Evolutionary conservation across 1,140 invertebrate genomes (phyloP).

Genomic region (Lamellibrachia luymesi): DNA sequence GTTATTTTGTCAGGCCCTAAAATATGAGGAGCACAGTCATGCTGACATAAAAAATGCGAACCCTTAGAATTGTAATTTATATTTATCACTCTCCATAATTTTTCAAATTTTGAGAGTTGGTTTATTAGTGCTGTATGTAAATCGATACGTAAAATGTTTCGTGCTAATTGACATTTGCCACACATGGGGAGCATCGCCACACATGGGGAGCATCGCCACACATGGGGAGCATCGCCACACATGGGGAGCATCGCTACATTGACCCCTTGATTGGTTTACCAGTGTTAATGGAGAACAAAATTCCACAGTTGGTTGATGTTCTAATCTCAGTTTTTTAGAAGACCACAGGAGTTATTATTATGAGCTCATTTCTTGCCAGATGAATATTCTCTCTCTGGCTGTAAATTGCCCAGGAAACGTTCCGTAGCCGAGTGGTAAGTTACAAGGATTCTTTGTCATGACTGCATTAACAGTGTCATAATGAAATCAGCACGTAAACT

Average conservation of each 20-base stretch:
- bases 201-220: neutral
- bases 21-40: neutral
- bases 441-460: neutral
- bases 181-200: neutral
- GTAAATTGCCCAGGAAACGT: neutral
- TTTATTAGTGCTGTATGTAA: neutral
- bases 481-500: neutral
- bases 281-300: too few species aligned
- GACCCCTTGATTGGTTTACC: too few species aligned
- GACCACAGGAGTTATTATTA: neutral
- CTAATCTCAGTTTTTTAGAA: neutral
- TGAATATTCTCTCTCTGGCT: neutral
- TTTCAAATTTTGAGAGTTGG: neutral
- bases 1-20: neutral
- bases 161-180: neutral
- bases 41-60: neutral
- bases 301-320: neutral
- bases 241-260: too few species aligned
- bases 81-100: neutral
- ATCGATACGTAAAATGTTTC: neutral
- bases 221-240: neutral
- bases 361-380: neutral
- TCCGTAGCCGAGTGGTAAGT: neutral
- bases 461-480: neutral
- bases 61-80: neutral